Evolutionary conservation across 2,888 invertebrate species (phyloP), one percentile per base, ranked within the genome.

Genomic region (Myopa tessellatipennis): DNA sequence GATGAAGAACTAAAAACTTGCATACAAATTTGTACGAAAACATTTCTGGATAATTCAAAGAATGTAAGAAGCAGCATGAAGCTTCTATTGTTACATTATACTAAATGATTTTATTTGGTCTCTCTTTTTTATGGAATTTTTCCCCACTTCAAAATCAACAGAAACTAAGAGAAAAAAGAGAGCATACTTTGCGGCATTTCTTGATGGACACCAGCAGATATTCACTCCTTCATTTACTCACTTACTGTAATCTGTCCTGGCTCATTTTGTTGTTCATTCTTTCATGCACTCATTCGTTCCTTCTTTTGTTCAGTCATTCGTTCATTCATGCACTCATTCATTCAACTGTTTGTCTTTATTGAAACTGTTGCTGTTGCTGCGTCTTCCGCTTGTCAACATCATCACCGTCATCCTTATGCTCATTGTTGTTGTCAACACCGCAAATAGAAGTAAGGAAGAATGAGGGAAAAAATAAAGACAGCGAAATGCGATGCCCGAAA

Each of bases 291-390:
- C 26, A 26, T 26, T 61, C n/a, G 26, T 61, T n/a, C 26, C 4
- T 61, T 61, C 61, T n/a, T n/a, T n/a, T n/a, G 26, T 26, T 26
- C 26, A 26, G 26, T 26, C 26, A 26, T 26, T 61, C n/a, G 26
- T 61, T n/a, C 26, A 61, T 61, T 61, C 61, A 61, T 61, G 4
- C 61, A 8, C 4, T n/a, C 61, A 61, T 61, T 61, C 26, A 61
- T 61, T 61, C 61, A 61, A 26, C 26, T 61, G 26, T 61, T 61
- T 18, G 18, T 61, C 26, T 45, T 45, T 45, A 45, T 45, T 45
- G 45, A 45, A 45, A 45, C 45, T 45, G 45, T 45, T 10, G 45
- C 26, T 26, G 26, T 26, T 26, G 26, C 26, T 26, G 45, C 45
- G 45, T 6, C 10, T 45, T 1, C 45, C 3, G 61, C 26, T 61